phyloP scores from a whole-genome alignment of 1,140 invertebrate species.

The Belonocnema kinseyi region DNA sequence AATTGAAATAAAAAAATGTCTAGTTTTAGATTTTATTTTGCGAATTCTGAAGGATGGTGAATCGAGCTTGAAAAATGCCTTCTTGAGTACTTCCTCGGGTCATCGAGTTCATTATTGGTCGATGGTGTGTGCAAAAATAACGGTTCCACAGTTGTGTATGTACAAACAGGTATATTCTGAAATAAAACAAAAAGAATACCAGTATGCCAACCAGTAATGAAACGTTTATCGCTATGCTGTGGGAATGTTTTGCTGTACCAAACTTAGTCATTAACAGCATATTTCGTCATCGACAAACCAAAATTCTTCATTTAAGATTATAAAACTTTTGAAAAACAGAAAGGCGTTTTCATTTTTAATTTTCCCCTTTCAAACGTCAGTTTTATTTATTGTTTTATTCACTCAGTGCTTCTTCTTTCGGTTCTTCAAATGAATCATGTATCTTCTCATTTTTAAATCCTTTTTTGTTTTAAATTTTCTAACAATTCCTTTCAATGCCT shows the following conservation, averaged over 20 bases:
- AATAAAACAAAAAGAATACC: conserved; percentile 30
- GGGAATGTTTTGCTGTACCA: conserved; percentile 3
- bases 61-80: conserved; percentile 28
- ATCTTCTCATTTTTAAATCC: too few species aligned
- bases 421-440: too few species aligned
- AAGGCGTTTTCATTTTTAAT: too few species aligned
- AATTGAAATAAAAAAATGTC: too few species aligned
- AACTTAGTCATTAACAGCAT: background rate
- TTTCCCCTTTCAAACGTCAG: too few species aligned
- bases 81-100: conserved; percentile 29
- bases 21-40: background rate
- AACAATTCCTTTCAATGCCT: too few species aligned
- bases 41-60: background rate
- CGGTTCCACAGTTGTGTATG: conserved; percentile 25
- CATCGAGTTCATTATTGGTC: conserved; percentile 30
- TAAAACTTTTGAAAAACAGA: too few species aligned
- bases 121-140: conserved; percentile 31
- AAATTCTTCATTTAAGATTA: background rate
- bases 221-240: conserved; percentile 27
- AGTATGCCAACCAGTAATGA: conserved; percentile 30
- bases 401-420: too few species aligned
- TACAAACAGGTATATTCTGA: conserved; percentile 30
- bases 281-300: conserved; percentile 4
- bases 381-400: too few species aligned
- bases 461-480: too few species aligned